Percentiles rank a stretch among this genome's conserved stretches.
phyloP scores from a whole-genome alignment of 2,797 vertebrate genomes.

The Carapus acus region DNA sequence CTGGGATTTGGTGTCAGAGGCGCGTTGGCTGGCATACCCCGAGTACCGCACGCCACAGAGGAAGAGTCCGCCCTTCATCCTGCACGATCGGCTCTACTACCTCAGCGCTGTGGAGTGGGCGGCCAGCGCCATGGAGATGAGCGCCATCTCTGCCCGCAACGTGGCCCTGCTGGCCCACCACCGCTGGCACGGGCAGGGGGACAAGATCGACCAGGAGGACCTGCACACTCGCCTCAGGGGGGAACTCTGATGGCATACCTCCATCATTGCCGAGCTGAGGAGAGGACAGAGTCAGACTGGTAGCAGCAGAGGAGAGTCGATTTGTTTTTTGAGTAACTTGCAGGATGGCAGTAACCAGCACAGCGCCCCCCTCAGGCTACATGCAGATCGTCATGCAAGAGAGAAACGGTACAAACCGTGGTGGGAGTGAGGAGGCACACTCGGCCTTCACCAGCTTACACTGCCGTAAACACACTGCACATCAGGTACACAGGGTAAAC shows the following conservation, averaged over 20 bases:
- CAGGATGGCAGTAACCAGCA: too few species aligned
- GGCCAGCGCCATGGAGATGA: constrained; percentile 92
- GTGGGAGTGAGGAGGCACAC: too few species aligned
- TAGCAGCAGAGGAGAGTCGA: too few species aligned
- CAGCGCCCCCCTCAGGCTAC: too few species aligned
- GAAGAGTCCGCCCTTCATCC: constrained; percentile 75
- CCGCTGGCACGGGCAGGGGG: constrained; percentile 74
- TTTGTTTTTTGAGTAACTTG: too few species aligned
- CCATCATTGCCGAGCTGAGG: constrained; percentile 35
- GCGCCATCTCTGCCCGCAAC: constrained; percentile 82
- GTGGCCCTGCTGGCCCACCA: constrained; percentile 83
- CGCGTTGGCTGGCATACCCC: constrained; percentile 84
- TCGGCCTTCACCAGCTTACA: too few species aligned
- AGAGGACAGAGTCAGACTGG: too few species aligned
- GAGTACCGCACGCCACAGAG: constrained; percentile 72
- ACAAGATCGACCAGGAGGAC: constrained; percentile 84
- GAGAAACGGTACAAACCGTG: too few species aligned
- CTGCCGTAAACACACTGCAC: too few species aligned
- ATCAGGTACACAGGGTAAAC: too few species aligned
- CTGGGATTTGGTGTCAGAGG: constrained; percentile 70
- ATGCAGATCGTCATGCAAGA: too few species aligned
- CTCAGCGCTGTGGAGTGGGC: constrained; percentile 82
- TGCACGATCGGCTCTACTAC: constrained; percentile 84
- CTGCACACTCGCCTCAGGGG: constrained; percentile 81
- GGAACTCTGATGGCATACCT: constrained; percentile 80